Conservation (phyloP, 2,888 invertebrate genomes). For the Herminia tarsipennalis region DNA sequence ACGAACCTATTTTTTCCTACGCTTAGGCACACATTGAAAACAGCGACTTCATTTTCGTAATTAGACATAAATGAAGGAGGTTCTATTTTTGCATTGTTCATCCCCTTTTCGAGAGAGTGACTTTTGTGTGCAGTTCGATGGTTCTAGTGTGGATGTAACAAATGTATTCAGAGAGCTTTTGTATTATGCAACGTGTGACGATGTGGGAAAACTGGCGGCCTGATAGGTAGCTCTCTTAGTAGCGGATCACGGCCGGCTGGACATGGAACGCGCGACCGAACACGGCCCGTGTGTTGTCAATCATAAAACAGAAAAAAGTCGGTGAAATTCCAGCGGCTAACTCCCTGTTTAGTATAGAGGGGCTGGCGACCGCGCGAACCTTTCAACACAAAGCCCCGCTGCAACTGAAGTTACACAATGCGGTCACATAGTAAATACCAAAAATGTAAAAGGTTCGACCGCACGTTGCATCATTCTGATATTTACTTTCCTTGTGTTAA, state of each 20-base stretch:
- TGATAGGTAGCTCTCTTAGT: slow-evolving; percentile 76
- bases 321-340: slow-evolving; percentile 72
- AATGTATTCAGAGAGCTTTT: slow-evolving; percentile 62
- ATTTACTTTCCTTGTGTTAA: slow-evolving; percentile 44
- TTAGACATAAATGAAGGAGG: slow-evolving; percentile 49
- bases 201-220: slow-evolving; percentile 58
- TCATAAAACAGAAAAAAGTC: slow-evolving; percentile 80
- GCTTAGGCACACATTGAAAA: slow-evolving; percentile 67
- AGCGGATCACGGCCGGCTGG: slow-evolving; percentile 74
- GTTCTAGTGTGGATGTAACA: slow-evolving; percentile 51
- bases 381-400: slow-evolving; percentile 59
- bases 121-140: slow-evolving; percentile 55
- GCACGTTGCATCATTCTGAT: slow-evolving; percentile 39
- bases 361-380: slow-evolving; percentile 53
- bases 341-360: slow-evolving; percentile 68
- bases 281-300: slow-evolving; percentile 82
- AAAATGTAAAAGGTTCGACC: slow-evolving; percentile 43
- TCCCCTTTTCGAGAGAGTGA: slow-evolving; percentile 44
- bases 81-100: slow-evolving; percentile 33
- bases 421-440: slow-evolving; percentile 58
- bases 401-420: slow-evolving; percentile 61
- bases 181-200: slow-evolving; percentile 70
- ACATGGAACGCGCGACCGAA: slow-evolving; percentile 79
- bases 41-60: slow-evolving; percentile 64
- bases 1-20: slow-evolving; percentile 67